A percentile compares a stretch with the other conserved stretches of the same genome.
These are phyloP conservation scores for Patella caerulea DNA, from an alignment of 2,888 invertebrate species.

Conservation along the genomic window DNA sequence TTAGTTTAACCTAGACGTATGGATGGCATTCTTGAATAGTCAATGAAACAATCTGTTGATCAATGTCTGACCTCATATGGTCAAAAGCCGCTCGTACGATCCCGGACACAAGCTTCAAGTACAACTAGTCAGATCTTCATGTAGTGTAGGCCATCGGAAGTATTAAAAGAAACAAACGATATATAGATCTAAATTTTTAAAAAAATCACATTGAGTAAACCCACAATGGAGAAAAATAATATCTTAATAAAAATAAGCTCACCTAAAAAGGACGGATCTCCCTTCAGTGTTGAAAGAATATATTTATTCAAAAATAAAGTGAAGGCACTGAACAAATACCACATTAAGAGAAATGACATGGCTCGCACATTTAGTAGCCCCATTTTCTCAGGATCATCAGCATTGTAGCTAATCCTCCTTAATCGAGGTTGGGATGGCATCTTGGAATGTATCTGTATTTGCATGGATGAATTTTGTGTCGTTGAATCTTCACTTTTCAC, in stretches of 20 bases:
- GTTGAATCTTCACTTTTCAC: not conserved
- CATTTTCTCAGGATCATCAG: slow-evolving; percentile 47
- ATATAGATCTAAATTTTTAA: too few relatives aligned
- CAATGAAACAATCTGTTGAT: too few relatives aligned
- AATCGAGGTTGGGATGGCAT: slow-evolving; percentile 7
- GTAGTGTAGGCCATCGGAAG: too few relatives aligned
- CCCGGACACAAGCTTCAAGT: too few relatives aligned
- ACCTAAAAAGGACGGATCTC: slow-evolving; percentile 83
- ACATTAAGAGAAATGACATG: slow-evolving; percentile 73
- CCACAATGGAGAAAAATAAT: too few relatives aligned
- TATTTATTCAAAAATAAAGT: slow-evolving; percentile 85
- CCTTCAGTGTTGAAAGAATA: slow-evolving; percentile 81
- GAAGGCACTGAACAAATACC: slow-evolving; percentile 85
- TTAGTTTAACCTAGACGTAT: too few relatives aligned
- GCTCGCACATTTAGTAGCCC: slow-evolving; percentile 62
- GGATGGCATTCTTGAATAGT: too few relatives aligned
- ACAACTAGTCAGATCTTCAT: too few relatives aligned
- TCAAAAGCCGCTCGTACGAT: too few relatives aligned
- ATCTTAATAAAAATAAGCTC: slow-evolving; percentile 28
- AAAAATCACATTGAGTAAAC: too few relatives aligned
- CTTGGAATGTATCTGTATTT: not conserved
- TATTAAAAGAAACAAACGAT: too few relatives aligned
- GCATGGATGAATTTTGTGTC: not conserved
- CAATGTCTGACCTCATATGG: too few relatives aligned
- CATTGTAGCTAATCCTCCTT: slow-evolving; percentile 19